A percentile compares a stretch with the other conserved stretches of the same genome.
Evolutionary conservation across 2,888 invertebrate species (phyloP).

Genomic region (Cephalotes varians): DNA sequence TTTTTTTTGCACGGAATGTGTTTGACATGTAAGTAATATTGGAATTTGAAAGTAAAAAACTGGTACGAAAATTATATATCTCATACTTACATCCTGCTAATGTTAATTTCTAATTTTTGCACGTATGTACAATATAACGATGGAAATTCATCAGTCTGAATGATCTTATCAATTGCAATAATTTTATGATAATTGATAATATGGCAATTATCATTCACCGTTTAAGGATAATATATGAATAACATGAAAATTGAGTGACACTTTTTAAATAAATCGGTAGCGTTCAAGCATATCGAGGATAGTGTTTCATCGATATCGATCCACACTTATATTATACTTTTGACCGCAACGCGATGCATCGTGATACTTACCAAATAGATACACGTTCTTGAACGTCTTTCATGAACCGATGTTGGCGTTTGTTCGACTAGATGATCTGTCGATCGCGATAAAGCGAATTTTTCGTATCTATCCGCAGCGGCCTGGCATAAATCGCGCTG

Average conservation of each 20-base stretch:
- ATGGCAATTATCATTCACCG: not conserved
- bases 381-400: conserved; percentile 62
- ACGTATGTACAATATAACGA: not conserved
- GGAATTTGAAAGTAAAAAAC: not conserved
- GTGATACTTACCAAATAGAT: conserved; percentile 35
- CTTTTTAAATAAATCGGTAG: not conserved
- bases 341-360: conserved; percentile 5
- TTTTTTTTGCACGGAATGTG: not conserved
- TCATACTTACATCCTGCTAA: not conserved
- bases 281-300: not conserved
- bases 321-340: not conserved
- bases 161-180: not conserved
- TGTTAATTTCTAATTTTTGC: not conserved
- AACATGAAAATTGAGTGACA: not conserved
- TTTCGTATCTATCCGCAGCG: conserved; percentile 71
- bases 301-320: not conserved
- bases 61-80: not conserved
- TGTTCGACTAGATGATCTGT: conserved; percentile 48
- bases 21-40: not conserved
- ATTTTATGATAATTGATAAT: not conserved
- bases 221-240: conserved; percentile 1
- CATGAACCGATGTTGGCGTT: conserved; percentile 51
- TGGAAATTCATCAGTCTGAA: not conserved
- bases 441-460: conserved; percentile 67
- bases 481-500: conserved; percentile 73